Conservation (phyloP, 2,888 invertebrate species). For the Ophion slaviceki region DNA sequence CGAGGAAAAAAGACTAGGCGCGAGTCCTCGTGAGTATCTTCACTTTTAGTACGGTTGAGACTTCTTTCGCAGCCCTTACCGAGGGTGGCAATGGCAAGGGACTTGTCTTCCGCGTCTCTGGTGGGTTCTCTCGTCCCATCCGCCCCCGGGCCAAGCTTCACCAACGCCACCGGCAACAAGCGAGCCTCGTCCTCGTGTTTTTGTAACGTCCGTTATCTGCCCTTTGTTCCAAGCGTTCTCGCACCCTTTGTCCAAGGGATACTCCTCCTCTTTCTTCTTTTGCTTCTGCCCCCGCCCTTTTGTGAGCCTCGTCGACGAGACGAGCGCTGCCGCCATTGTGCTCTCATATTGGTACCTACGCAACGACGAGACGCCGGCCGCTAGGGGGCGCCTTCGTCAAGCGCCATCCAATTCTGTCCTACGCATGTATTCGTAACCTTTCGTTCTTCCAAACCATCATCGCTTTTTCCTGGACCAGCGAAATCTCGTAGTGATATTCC, state of each 20-base stretch:
- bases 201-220: constrained; percentile 79
- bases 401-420: neutral
- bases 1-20: neutral
- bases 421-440: constrained; percentile 7
- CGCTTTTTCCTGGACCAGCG: neutral
- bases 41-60: constrained; percentile 20
- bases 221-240: constrained; percentile 79
- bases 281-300: constrained; percentile 28
- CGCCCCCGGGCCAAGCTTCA: constrained; percentile 29
- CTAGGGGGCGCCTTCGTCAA: constrained; percentile 19
- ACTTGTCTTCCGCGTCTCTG: constrained; percentile 57
- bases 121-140: constrained; percentile 34
- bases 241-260: constrained; percentile 76
- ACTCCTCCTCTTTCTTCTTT: constrained; percentile 53
- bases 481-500: neutral
- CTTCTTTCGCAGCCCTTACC: constrained; percentile 37
- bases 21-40: constrained; percentile 2
- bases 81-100: constrained; percentile 60
- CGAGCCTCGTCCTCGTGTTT: constrained; percentile 73
- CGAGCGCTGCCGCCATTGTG: constrained; percentile 54
- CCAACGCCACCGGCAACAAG: constrained; percentile 35
- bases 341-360: constrained; percentile 4
- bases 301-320: constrained; percentile 35
- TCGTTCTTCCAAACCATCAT: constrained; percentile 10
- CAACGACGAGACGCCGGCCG: constrained; percentile 39